These are phyloP conservation scores for Oreochromis tanganicae DNA, from an alignment of 2,113 vertebrate species.

Conservation along the genomic window DNA sequence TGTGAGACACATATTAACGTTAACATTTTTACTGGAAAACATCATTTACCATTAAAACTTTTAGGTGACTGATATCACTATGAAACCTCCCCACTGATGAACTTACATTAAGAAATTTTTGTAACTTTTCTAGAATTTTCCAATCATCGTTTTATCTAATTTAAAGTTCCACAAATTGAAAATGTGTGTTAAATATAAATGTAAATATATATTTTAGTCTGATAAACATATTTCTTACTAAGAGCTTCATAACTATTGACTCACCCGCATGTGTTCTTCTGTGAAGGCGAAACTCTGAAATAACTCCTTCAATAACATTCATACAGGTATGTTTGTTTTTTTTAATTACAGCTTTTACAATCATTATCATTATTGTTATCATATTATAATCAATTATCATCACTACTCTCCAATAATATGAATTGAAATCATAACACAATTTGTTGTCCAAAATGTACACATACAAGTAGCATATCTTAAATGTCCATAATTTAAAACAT, in stretches of 20 bases:
- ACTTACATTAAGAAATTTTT: background rate
- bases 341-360: slow-evolving; percentile 75
- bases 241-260: background rate
- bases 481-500: slow-evolving; percentile 72
- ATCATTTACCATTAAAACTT: background rate
- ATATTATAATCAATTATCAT: slow-evolving; percentile 70
- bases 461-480: slow-evolving; percentile 79
- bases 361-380: slow-evolving; percentile 67
- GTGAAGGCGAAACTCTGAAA: background rate
- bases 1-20: background rate
- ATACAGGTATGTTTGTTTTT: slow-evolving; percentile 54
- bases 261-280: background rate
- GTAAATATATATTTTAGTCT: background rate
- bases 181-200: background rate
- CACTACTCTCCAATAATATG: slow-evolving; percentile 70
- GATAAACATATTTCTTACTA: background rate
- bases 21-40: background rate
- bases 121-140: background rate
- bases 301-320: slow-evolving; percentile 13
- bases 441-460: slow-evolving; percentile 74
- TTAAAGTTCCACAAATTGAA: background rate
- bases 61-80: background rate
- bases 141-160: background rate
- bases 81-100: background rate
- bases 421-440: slow-evolving; percentile 76